phyloP scores from a whole-genome alignment of 2,797 vertebrate species.

The Danio albolineatus region DNA sequence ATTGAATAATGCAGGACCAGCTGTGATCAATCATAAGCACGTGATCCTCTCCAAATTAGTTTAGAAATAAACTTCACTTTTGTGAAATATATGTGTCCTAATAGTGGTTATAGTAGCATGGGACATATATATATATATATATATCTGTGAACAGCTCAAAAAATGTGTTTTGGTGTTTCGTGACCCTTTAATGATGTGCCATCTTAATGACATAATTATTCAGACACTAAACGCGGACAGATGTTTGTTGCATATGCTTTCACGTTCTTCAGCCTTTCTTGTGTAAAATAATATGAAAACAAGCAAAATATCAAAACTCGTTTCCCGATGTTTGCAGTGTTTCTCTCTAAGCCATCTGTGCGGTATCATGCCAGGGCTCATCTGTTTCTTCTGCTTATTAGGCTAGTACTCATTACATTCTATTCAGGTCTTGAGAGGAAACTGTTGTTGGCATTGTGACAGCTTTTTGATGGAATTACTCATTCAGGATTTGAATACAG shows the following conservation, averaged over 20 bases:
- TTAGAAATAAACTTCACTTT: no score
- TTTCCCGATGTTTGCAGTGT: neutral
- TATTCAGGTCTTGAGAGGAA: constrained; percentile 2
- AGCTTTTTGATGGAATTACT: constrained; percentile 13
- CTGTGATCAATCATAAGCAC: no score
- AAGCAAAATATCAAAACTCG: neutral
- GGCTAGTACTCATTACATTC: neutral
- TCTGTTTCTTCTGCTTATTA: constrained; percentile 15
- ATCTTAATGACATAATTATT: neutral
- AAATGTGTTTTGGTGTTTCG: no score
- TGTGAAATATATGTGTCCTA: no score
- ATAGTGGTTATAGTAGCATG: no score
- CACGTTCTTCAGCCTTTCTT: neutral
- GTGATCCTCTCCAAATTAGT: no score
- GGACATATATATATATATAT: no score
- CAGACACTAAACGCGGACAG: neutral
- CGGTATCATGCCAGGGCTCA: neutral
- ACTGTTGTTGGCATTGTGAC: neutral
- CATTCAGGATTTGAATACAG: constrained; percentile 18
- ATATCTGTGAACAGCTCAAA: no score
- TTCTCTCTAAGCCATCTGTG: neutral
- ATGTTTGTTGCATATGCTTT: neutral
- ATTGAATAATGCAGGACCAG: no score
- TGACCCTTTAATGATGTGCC: neutral
- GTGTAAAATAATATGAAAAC: neutral